Percentiles rank a stretch among this genome's conserved stretches.
These are phyloP conservation scores for Bombus cullumanus DNA, from an alignment of 1,140 invertebrate genomes.

Conservation along the genomic window DNA sequence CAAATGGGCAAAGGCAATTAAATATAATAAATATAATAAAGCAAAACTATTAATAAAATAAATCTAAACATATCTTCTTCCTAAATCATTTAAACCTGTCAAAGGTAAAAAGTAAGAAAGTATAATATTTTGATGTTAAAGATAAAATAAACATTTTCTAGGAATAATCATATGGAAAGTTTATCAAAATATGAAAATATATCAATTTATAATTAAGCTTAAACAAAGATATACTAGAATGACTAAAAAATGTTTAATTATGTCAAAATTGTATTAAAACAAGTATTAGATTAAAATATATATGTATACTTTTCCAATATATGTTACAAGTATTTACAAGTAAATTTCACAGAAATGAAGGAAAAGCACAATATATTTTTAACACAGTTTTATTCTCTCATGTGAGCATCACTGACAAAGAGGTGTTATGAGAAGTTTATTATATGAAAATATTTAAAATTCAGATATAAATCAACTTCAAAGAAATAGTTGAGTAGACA, in stretches of 20 bases:
- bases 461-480: conserved; percentile 2
- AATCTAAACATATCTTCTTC: neutral
- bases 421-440: neutral
- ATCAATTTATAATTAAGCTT: no score
- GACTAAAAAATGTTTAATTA: no score
- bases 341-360: neutral
- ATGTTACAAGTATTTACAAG: neutral
- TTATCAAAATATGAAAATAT: no score
- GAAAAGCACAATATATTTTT: neutral
- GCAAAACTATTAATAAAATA: neutral
- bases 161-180: no score
- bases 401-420: neutral
- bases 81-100: neutral
- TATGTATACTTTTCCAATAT: neutral
- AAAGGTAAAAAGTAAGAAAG: neutral
- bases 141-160: neutral
- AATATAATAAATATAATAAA: neutral
- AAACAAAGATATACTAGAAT: no score
- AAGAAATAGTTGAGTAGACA: neutral
- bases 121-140: neutral
- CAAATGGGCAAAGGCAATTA: neutral
- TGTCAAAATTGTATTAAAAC: no score
- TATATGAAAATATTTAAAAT: conserved; percentile 10
- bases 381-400: conserved; percentile 5
- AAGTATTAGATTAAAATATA: no score